Evolutionary conservation across 2,888 invertebrate species (phyloP).

Genomic region (Caenorhabditis afra): DNA sequence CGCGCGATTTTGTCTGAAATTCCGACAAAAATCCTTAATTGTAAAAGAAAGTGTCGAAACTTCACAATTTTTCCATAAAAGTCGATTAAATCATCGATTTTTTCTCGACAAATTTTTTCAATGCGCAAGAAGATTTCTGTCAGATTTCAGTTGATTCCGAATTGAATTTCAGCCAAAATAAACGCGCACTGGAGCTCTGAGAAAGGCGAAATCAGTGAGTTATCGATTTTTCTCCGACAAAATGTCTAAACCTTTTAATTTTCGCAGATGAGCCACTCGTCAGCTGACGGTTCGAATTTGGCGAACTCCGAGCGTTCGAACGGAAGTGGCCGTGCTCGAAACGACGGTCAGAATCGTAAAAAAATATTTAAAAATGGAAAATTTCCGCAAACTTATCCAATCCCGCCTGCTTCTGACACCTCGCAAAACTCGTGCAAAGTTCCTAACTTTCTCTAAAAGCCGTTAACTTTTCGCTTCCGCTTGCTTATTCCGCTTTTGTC

Average conservation of each 20-base stretch:
- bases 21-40: too few species aligned
- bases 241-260: neutral
- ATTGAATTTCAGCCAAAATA: slow-evolving; percentile 1
- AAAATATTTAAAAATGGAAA: neutral
- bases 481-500: too few species aligned
- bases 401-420: neutral
- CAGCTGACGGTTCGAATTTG: slow-evolving; percentile 36
- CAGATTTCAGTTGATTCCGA: slow-evolving; percentile 3
- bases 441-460: too few species aligned
- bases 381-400: neutral
- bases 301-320: slow-evolving; percentile 35
- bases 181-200: neutral
- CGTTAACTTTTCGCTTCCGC: too few species aligned
- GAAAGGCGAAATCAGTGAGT: slow-evolving; percentile 5
- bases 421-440: neutral
- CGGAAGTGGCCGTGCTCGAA: slow-evolving; percentile 14
- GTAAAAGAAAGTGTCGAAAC: too few species aligned
- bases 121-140: neutral
- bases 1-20: neutral
- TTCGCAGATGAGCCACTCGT: slow-evolving; percentile 41
- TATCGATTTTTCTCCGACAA: neutral
- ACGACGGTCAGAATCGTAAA: slow-evolving; percentile 32
- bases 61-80: too few species aligned
- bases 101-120: neutral
- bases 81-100: neutral